Conservation (phyloP, 2,113 vertebrate genomes). For the Tonatia bakeri region DNA sequence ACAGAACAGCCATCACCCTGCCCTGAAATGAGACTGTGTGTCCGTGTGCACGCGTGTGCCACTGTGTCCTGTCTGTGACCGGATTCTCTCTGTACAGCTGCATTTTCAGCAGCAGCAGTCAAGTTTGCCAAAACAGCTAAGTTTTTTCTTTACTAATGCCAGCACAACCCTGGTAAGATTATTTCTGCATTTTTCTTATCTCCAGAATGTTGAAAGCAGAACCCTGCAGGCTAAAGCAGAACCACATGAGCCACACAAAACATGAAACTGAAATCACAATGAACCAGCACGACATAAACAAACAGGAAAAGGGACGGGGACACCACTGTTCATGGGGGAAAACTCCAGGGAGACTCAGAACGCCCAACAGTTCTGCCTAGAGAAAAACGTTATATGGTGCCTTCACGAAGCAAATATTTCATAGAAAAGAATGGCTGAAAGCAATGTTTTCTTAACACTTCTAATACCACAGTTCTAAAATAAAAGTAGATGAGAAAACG, state of each 20-base stretch:
- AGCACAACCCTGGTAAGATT: neutral
- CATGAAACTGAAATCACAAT: neutral
- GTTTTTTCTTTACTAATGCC: neutral
- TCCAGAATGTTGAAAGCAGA: slow-evolving; percentile 42
- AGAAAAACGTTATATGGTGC: neutral
- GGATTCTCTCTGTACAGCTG: neutral
- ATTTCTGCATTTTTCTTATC: slow-evolving; percentile 36
- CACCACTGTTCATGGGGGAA: neutral
- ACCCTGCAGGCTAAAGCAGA: neutral
- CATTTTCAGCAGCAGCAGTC: neutral
- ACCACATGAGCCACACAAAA: neutral
- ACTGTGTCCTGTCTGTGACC: neutral
- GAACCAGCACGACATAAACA: neutral
- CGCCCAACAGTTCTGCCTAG: neutral
- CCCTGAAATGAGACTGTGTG: neutral
- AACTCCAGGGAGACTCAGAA: neutral
- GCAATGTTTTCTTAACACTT: neutral
- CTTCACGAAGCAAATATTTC: neutral
- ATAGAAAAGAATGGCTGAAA: neutral
- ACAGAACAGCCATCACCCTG: neutral
- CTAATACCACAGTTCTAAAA: neutral
- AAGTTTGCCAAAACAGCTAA: neutral
- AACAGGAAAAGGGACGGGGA: neutral
- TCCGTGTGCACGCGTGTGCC: neutral
- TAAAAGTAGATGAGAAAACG: neutral